phyloP scores from a whole-genome alignment of 2,888 invertebrate species.

The Bimastos eiseni region DNA sequence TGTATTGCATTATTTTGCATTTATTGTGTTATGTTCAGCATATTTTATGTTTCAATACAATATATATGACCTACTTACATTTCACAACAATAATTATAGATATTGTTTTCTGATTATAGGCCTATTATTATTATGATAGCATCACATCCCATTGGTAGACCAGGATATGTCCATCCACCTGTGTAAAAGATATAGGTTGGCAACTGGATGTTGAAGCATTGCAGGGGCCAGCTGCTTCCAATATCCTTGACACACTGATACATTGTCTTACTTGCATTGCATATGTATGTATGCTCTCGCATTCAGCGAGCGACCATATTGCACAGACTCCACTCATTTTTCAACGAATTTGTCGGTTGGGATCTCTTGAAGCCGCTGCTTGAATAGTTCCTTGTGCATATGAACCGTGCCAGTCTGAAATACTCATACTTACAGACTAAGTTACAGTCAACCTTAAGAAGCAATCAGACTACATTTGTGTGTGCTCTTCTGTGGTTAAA shows the following conservation, averaged over 20 bases:
- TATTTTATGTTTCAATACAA: no score
- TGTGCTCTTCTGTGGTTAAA: neutral
- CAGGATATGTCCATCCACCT: no score
- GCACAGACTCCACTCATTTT: neutral
- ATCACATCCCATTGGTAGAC: no score
- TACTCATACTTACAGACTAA: neutral
- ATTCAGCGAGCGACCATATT: neutral
- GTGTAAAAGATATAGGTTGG: no score
- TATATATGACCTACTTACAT: no score
- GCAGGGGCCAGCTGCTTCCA: neutral
- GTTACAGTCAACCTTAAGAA: neutral
- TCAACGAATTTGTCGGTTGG: neutral
- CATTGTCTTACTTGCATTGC: neutral
- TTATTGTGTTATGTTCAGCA: no score
- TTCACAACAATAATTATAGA: no score
- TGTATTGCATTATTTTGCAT: no score
- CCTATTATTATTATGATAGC: no score
- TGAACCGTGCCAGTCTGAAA: neutral
- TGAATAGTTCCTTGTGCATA: neutral
- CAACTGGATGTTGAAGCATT: neutral
- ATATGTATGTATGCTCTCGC: neutral
- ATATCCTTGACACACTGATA: neutral
- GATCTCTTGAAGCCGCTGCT: neutral
- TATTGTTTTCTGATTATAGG: no score
- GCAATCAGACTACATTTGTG: neutral